Base-by-base conservation (phyloP, 2,888 invertebrate genomes). In the Dromius quadrimaculatus region DNA sequence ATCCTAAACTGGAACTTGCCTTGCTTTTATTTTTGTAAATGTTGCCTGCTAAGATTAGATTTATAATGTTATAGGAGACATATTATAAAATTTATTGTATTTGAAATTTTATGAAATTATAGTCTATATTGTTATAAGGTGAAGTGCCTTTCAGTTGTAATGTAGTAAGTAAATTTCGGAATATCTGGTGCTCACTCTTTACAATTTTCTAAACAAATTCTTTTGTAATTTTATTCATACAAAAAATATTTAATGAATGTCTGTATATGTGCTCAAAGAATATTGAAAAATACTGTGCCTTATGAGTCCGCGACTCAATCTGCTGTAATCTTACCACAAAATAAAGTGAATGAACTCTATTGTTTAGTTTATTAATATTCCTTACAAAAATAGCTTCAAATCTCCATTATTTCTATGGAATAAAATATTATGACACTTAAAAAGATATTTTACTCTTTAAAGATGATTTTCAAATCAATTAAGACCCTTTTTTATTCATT, bases 1-100 rank as follows among this genome's bases (percentile, higher is more conserved):
- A 71, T 91, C 92, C 78, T 68, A 45, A 68, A 28, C 50, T 54
- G 28, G 50, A 28, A 54, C 28, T 54, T 54, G 50, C 50, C 50
- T 54, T 54, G 50, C 50, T 54, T 54, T 23, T 41, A 41, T 41
- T 41, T 41, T 41, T 41, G 13, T 28, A 28, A 41, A 11, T 41
- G 13, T 45, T 15, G 8, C 45, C 17, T 19, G 15, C 15, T 9
- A 41, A 13, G 11, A 41, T 41, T 32, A 32, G 11, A 41, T 41
- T 13, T 45, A 45, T 19, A 45, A 6, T 8, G 32, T 32, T 4
- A 15, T 45, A 9, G 15, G 19, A 45, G 9, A 19, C 32, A 32
- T 32, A 6, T 45, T 45, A 8, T 45, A 45, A 15, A 45, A 17
- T 17, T 9, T 45, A 11, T n/a, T 36, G 36, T 34, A 15, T 41